Percentiles rank a stretch among this genome's conserved stretches.
Conservation (phyloP, 2,888 invertebrate genomes). For the Lamellibrachia satsuma region DNA sequence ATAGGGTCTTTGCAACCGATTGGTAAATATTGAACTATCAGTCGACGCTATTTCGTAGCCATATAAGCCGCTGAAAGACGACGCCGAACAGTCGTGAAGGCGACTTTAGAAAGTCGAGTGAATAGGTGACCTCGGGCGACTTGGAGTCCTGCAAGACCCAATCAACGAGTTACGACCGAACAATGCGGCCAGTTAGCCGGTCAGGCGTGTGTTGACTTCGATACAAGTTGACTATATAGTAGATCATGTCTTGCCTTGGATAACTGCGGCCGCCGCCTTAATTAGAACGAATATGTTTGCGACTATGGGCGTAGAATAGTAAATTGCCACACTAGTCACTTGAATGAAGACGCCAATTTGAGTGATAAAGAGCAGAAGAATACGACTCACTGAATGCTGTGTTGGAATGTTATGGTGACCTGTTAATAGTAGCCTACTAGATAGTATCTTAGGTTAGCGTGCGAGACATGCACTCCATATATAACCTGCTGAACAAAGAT, state of each 20-base stretch:
- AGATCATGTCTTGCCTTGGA: background rate
- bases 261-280: background rate
- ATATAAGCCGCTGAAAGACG: background rate
- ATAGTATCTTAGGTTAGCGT: background rate
- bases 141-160: background rate
- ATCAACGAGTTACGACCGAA: background rate
- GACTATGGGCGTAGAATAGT: background rate
- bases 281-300: background rate
- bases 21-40: background rate
- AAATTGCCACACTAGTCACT: background rate
- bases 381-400: background rate
- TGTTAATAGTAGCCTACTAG: background rate
- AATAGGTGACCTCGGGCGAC: background rate
- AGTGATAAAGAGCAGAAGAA: background rate
- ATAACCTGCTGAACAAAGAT: background rate
- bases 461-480: background rate
- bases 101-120: background rate
- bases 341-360: background rate
- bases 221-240: background rate
- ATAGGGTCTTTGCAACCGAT: background rate
- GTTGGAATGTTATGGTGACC: background rate
- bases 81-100: too few relatives aligned
- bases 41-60: background rate
- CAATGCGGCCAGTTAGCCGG: background rate
- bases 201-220: background rate